A percentile compares a stretch with the other conserved stretches of the same genome.
phyloP scores from a whole-genome alignment of 2,888 invertebrate species.

The Phytoseiulus persimilis region DNA sequence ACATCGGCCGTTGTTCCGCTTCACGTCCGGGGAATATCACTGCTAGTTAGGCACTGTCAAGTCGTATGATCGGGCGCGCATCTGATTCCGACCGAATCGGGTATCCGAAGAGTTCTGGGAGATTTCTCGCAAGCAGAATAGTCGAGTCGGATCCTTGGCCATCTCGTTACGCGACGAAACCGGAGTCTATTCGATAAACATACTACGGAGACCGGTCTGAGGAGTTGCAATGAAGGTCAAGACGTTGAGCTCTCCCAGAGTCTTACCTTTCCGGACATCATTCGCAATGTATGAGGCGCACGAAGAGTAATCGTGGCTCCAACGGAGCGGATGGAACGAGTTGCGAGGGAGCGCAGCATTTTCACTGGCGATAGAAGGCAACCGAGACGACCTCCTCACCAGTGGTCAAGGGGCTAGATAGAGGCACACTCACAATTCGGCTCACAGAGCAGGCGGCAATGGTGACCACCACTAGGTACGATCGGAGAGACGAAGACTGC shows the following conservation, averaged over 20 bases:
- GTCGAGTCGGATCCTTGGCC: too few species aligned
- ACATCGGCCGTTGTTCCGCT: too few species aligned
- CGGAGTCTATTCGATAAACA: neutral
- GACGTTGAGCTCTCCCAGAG: neutral
- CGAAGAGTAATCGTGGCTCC: conserved; percentile 32
- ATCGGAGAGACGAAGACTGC: neutral
- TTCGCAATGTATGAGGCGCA: conserved; percentile 16
- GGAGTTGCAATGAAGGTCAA: neutral
- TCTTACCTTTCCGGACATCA: conserved; percentile 24
- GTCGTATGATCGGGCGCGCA: too few species aligned
- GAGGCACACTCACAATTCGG: neutral
- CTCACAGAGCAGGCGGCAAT: neutral
- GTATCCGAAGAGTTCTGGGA: too few species aligned
- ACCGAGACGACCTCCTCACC: neutral
- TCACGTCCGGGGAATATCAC: too few species aligned
- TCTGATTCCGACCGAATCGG: too few species aligned
- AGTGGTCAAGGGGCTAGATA: neutral
- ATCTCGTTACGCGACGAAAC: neutral
- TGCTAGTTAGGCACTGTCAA: too few species aligned
- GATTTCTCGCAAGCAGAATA: too few species aligned
- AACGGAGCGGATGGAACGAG: conserved; percentile 16
- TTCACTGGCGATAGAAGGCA: neutral
- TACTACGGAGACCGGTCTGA: neutral
- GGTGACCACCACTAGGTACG: neutral
- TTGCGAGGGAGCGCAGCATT: conserved; percentile 25